Conservation (phyloP, 2,797 vertebrate species). For the Emys orbicularis region DNA sequence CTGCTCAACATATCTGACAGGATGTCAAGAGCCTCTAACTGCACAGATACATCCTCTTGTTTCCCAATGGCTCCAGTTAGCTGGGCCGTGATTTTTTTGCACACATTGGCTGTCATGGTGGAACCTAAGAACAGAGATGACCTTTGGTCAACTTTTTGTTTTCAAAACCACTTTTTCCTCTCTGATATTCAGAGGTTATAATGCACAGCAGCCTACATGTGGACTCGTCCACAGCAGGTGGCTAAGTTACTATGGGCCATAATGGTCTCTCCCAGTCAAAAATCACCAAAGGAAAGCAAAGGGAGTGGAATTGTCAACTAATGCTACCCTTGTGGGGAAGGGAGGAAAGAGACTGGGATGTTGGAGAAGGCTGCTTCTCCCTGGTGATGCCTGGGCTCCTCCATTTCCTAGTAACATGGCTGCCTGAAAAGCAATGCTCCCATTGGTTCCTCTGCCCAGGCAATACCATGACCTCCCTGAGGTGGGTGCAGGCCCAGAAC, state of each 20-base stretch:
- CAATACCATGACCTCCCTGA: fast-evolving
- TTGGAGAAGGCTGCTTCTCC: neutral
- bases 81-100: conserved; percentile 94
- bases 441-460: neutral
- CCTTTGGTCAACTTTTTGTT: neutral
- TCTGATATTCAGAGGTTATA: neutral
- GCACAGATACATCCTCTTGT: conserved; percentile 93
- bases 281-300: neutral
- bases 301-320: neutral
- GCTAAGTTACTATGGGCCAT: neutral
- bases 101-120: conserved; percentile 89
- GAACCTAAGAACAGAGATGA: conserved; percentile 81
- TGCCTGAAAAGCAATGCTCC: neutral
- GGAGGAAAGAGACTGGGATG: neutral
- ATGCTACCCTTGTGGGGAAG: neutral
- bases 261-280: neutral
- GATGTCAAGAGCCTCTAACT: conserved; percentile 96
- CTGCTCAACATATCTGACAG: conserved; percentile 97
- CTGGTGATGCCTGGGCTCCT: neutral
- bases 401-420: fast-evolving
- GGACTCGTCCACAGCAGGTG: neutral
- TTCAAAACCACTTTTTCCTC: neutral
- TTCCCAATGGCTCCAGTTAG: conserved; percentile 93
- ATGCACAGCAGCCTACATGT: neutral
- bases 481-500: neutral